Evolutionary conservation across 1,140 invertebrate genomes (phyloP), one percentile per base, ranked within the genome.

Genomic region (Drosophila mayri): DNA sequence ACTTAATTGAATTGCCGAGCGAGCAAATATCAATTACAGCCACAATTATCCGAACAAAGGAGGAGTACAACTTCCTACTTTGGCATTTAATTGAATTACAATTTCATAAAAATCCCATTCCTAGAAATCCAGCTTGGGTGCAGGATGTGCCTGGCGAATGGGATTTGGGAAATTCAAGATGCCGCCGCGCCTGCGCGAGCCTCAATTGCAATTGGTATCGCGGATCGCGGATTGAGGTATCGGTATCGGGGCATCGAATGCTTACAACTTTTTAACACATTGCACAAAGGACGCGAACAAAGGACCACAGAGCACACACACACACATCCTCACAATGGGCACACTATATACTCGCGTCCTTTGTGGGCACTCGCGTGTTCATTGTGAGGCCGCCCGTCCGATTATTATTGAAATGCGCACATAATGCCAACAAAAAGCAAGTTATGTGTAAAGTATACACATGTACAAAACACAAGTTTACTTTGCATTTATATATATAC

Each of bases 221-320:
- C 38, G 35, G 38, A 54, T 60, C 54, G 63, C 25, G 61, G 38
- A 54, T 60, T 47, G 63, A 20, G 61, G 44, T 32, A 71, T 65
- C 55, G 65, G 28, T 32, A 52, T 52, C 30, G 49, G 40, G n/a
- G 40, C 4, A 41, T 41, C 9, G 74, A 78, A 82, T 74, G 83
- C 84, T 83, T 77, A 88, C 84, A 90, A 88, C 85, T 88, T 90
- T 84, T 88, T 88, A 88, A 88, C 84, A 88, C 84, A 88, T 90
- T 78, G 80, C 81, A 86, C 83, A 86, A 86, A 65, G 83, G 55
- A 32, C 2, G 18, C 46, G 79, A 76, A 88, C 85, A 88, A 88
- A 81, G 70, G 37, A 52, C 46, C 64, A 60, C 52, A 22, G 44
- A 46, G 22, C 44, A 25, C 35, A 65, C n/a, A 20, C 20, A 12